Percentiles rank a stretch among this genome's conserved stretches.
These are phyloP conservation scores for Acrobasis consociella DNA, from an alignment of 2,888 invertebrate genomes.

Conservation along the genomic window DNA sequence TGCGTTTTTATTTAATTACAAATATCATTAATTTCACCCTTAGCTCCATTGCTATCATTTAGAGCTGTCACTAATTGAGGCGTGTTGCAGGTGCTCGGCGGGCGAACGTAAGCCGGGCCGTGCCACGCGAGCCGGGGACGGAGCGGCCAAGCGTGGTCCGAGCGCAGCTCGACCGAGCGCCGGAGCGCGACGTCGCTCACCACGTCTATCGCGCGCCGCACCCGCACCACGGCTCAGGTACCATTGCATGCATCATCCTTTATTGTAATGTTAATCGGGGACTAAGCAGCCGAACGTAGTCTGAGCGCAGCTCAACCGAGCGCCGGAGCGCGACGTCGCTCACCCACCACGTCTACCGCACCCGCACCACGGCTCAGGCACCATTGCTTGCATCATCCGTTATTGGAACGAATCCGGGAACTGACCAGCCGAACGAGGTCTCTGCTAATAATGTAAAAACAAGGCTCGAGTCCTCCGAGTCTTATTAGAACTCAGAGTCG, in stretches of 20 bases:
- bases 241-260: constrained; percentile 11
- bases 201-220: constrained; percentile 70
- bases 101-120: constrained; percentile 55
- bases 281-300: constrained; percentile 77
- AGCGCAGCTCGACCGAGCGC: constrained; percentile 76
- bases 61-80: constrained; percentile 33
- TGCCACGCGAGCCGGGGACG: constrained; percentile 52
- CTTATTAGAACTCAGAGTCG: no score
- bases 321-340: constrained; percentile 71
- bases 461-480: no score
- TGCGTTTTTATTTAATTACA: no score
- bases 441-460: no score
- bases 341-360: constrained; percentile 62
- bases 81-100: constrained; percentile 66
- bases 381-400: constrained; percentile 11
- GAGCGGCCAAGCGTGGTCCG: constrained; percentile 78
- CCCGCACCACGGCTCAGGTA: constrained; percentile 75
- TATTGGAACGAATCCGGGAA: constrained; percentile 41
- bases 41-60: neutral
- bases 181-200: constrained; percentile 70
- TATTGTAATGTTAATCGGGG: constrained; percentile 34
- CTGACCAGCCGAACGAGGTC: constrained; percentile 77
- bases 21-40: no score
- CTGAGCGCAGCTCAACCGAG: constrained; percentile 77
- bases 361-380: constrained; percentile 75